Evolutionary conservation across 2,797 vertebrate species (phyloP).

Genomic region (Danio tinwini): DNA sequence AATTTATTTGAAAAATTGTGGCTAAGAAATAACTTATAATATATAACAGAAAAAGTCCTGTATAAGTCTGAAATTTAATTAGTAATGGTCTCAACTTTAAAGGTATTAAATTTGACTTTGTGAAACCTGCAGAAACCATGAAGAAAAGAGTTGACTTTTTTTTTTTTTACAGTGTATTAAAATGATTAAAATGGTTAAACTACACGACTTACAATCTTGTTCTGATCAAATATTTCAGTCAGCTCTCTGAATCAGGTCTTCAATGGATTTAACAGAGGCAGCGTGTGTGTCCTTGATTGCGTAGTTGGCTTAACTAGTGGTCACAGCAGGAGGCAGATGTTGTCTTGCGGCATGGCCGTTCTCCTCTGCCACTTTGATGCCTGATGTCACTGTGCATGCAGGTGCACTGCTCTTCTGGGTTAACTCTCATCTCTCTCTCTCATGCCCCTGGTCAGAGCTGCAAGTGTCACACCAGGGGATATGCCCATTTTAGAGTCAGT

Average conservation of each 20-base stretch:
- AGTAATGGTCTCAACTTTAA: too few species aligned
- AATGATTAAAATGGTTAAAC: not conserved
- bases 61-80: too few species aligned
- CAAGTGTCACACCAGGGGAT: conserved; percentile 71
- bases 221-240: not conserved
- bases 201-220: not conserved
- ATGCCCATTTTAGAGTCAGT: conserved; percentile 80
- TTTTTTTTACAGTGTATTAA: not conserved
- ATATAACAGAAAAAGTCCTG: too few species aligned
- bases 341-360: conserved; percentile 79
- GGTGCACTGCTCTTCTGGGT: conserved; percentile 58
- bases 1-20: too few species aligned
- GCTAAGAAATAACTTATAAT: too few species aligned
- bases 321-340: conserved; percentile 81
- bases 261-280: conserved; percentile 59
- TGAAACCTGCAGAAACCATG: too few species aligned
- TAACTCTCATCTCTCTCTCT: conserved; percentile 55
- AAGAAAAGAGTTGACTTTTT: too few species aligned
- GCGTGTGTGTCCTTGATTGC: conserved; percentile 73
- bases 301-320: conserved; percentile 76
- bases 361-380: conserved; percentile 62
- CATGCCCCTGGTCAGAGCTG: conserved; percentile 67
- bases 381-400: conserved; percentile 76
- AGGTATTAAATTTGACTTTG: too few species aligned
- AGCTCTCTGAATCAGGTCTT: not conserved